Evolutionary conservation across 1,140 invertebrate species (phyloP).

Genomic region (Mylabris phalerata): DNA sequence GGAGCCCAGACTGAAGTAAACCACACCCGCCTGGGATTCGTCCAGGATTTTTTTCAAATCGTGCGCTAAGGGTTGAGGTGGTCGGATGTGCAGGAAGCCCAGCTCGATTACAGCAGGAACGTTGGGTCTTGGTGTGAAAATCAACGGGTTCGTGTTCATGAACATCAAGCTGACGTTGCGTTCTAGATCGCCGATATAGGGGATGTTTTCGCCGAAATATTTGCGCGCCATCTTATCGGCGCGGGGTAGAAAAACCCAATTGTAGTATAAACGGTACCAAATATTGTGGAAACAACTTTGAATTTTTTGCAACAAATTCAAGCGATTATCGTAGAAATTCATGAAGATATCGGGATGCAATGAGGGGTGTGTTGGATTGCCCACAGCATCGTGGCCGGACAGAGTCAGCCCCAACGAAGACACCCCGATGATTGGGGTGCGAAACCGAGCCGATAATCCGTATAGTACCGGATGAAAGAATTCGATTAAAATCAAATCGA

Average conservation of each 20-base stretch:
- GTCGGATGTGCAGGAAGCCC: slow-evolving; percentile 44
- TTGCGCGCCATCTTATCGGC: slow-evolving; percentile 37
- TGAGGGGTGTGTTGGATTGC: slow-evolving; percentile 40
- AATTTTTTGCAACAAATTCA: slow-evolving; percentile 42
- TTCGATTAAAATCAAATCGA: slow-evolving; percentile 34
- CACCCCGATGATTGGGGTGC: slow-evolving; percentile 31
- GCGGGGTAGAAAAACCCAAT: slow-evolving; percentile 17
- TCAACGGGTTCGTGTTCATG: slow-evolving; percentile 43
- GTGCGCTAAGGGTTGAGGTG: slow-evolving; percentile 38
- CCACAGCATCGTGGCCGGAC: slow-evolving; percentile 28
- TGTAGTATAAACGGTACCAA: slow-evolving; percentile 30
- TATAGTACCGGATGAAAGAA: slow-evolving; percentile 26
- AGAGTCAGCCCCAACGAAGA: slow-evolving; percentile 12
- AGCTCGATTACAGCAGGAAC: slow-evolving; percentile 45
- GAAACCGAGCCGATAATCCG: slow-evolving; percentile 21
- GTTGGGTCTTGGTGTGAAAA: slow-evolving; percentile 42
- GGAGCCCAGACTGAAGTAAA: slow-evolving; percentile 50
- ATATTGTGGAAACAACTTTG: slow-evolving; percentile 18
- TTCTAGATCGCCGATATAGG: slow-evolving; percentile 43
- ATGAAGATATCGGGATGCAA: slow-evolving; percentile 39
- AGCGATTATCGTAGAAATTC: slow-evolving; percentile 25
- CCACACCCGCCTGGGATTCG: slow-evolving; percentile 40
- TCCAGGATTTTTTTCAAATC: slow-evolving; percentile 38
- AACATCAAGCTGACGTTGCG: slow-evolving; percentile 48
- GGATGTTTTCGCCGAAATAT: slow-evolving; percentile 41